Conservation (phyloP, 2,113 vertebrate genomes). For the Limanda limanda region DNA sequence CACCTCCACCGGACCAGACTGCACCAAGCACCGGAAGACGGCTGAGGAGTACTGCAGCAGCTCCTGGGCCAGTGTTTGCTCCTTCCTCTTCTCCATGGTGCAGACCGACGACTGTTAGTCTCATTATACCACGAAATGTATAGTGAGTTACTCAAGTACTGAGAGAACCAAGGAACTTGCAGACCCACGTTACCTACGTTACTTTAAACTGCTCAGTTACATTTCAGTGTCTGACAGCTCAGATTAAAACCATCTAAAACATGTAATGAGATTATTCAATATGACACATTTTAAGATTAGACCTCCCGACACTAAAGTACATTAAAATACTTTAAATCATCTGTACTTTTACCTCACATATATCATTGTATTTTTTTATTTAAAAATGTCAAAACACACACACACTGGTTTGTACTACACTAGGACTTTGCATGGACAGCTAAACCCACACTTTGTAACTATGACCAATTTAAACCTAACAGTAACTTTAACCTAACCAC, state of each 20-base stretch:
- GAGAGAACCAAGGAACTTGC: neutral
- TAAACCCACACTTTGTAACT: no score
- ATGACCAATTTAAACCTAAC: no score
- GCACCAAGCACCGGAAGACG: constrained; percentile 71
- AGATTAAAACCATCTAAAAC: constrained; percentile 1
- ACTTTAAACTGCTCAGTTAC: no score
- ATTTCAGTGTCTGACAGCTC: neutral
- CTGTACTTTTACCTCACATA: neutral
- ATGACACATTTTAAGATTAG: neutral
- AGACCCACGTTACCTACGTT: neutral
- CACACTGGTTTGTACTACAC: no score
- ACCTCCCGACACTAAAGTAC: neutral
- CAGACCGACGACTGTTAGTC: constrained; percentile 85
- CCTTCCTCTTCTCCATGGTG: constrained; percentile 86
- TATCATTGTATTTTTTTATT: neutral
- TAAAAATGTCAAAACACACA: neutral
- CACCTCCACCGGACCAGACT: constrained; percentile 4
- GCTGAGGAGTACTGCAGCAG: constrained; percentile 87
- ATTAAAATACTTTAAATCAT: neutral
- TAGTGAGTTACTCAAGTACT: neutral
- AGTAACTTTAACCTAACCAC: no score
- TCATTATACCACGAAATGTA: neutral
- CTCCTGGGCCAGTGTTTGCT: constrained; percentile 84
- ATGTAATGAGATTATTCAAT: neutral
- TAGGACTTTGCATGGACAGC: no score